Evolutionary conservation across 1,140 invertebrate genomes (phyloP), one percentile per base, ranked within the genome.

Genomic region (Dinothrombium tinctorium): DNA sequence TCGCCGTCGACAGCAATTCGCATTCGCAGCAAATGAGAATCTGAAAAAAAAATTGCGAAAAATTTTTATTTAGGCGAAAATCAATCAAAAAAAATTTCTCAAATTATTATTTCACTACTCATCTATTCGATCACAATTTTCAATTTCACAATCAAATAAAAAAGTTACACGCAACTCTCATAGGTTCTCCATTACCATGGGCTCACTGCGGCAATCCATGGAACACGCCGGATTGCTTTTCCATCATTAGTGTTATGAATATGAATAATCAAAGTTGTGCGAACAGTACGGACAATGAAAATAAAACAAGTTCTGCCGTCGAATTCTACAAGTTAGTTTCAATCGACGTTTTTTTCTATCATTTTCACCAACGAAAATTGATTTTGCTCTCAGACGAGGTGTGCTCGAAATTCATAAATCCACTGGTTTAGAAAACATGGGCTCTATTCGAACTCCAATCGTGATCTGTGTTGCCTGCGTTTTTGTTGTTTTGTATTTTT

Each of bases 401-500:
- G 54, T 61, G 12, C 50, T 62, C 20, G 56, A 65, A 40, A 51
- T 67, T 21, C 53, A 65, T 40, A 56, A 58, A 44, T 59, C 57
- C 23, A 46, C 47, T 3, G 65, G 65, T 5, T 53, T 68, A 28
- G 53, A 61, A 21, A 51, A 64, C 29, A 46, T 63, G 8, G 64
- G 65, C 0, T 31, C 50, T n/a, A 51, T 65, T 9, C 53, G 56
- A 39, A 59, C 56, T 40, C 56, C 64, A 42, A 49, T 66, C 12
- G 57, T 63, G 5, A 39, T 61, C 9, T 65, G 61, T 41, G 50
- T 66, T 9, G 38, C 64, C 26, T 47, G 64, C 9, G 61, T 55
- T 22, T 66, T 65, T 51, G 41, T 58, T 40, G 53, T 67, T 15
- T 59, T 66, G 38, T 66, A 66, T 48, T 52, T 68, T 14, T 63